phyloP scores from a whole-genome alignment of 1,140 invertebrate genomes.

The Archivesica marissinica region DNA sequence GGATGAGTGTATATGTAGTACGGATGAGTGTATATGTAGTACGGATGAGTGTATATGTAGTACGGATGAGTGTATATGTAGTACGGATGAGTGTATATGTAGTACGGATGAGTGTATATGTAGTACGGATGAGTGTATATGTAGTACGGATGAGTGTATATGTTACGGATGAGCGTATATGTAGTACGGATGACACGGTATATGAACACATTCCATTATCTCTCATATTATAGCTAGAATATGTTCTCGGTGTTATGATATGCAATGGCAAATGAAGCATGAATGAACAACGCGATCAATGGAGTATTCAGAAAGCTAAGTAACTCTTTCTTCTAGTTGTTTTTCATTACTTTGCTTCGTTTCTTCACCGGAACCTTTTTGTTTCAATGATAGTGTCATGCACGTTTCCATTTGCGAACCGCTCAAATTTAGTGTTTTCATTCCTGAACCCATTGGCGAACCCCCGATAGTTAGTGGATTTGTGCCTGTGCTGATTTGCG shows the following conservation, averaged over 20 bases:
- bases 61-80: no score
- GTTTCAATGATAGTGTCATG: background rate
- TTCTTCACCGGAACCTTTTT: constrained; percentile 6
- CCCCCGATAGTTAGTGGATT: no score
- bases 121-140: background rate
- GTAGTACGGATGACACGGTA: background rate
- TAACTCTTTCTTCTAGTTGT: background rate
- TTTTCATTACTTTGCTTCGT: background rate
- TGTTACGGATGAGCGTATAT: background rate
- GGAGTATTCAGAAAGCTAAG: background rate
- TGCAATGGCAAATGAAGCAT: background rate
- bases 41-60: no score
- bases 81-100: no score
- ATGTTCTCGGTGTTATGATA: background rate
- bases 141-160: background rate
- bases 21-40: no score
- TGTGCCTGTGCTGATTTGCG: no score
- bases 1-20: no score
- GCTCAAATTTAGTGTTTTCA: no score
- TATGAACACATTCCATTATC: background rate
- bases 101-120: no score
- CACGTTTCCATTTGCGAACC: no score
- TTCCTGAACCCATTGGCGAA: no score
- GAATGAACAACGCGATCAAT: background rate
- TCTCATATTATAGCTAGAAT: background rate